Percentiles rank a stretch among this genome's conserved stretches.
Evolutionary conservation across 2,797 vertebrate genomes (phyloP).

Genomic region (Pangasius larnaudii): DNA sequence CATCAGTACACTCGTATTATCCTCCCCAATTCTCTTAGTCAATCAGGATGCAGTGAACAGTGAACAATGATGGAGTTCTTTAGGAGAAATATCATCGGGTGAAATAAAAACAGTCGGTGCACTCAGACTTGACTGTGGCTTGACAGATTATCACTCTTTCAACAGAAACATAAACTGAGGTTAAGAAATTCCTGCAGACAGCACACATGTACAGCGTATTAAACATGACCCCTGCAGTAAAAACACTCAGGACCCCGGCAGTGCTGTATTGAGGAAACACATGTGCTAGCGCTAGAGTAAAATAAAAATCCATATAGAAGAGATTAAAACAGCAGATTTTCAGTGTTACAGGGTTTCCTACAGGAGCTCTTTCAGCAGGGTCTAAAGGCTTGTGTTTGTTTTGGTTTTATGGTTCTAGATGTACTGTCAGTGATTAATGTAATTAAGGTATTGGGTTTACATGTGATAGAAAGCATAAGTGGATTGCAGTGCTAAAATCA

Average conservation of each 20-base stretch:
- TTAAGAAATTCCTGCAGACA: neutral
- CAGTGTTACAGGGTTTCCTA: neutral
- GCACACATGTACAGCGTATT: neutral
- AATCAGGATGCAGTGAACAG: neutral
- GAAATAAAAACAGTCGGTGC: neutral
- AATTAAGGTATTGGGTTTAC: neutral
- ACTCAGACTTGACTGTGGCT: neutral
- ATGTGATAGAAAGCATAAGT: neutral
- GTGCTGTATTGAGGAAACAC: neutral
- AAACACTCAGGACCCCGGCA: neutral
- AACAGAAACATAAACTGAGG: neutral
- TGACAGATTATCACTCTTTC: slow-evolving; percentile 1
- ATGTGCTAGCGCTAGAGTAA: neutral
- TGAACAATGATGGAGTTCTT: neutral
- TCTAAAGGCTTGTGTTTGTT: neutral
- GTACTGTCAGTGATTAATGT: too few species aligned
- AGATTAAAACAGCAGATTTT: neutral
- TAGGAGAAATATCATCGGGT: neutral
- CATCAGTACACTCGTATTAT: neutral
- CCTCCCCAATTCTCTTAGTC: neutral
- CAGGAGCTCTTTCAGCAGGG: neutral
- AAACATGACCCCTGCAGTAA: slow-evolving; percentile 14
- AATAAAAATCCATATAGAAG: neutral
- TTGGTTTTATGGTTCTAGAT: neutral
- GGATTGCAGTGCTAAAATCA: neutral